Evolutionary conservation across 2,888 invertebrate genomes (phyloP), one percentile per base, ranked within the genome.

Genomic region (Plagodis pulveraria): DNA sequence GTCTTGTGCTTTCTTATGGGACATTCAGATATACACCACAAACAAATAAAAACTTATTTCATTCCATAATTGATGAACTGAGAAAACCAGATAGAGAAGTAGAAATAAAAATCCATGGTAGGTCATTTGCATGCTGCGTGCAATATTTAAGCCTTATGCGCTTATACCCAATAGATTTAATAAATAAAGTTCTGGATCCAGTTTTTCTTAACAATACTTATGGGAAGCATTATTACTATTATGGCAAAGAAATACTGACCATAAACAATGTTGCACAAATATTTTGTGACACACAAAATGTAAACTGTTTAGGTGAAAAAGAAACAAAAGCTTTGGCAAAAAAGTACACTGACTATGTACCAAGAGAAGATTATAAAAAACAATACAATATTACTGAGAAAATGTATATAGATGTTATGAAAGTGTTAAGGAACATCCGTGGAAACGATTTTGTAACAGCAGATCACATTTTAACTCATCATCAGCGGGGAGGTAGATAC

Each of bases 401-500:
- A 68, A 87, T 95, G 72, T 84, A 95, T 53, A 66, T 95, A 43
- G 94, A 95, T 75, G 81, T 95, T 0, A 83, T 92, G n/a, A 93
- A 93, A 51, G 74, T 86, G 0, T 69, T 94, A 5, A 83, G 83
- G 60, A 78, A 86, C 43, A 72, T 91, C n/a, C 83, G 95, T 42
- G 94, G 93, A 6, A 74, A 85, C 22, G 82, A 93, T 0, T 92
- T 83, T 78, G 83, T 94, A 5, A 73, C 78, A 59, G 81, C 90
- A 6, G 89, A 93, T 59, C 95, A 96, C 77, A 83, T 96, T 63
- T 76, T 97, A 63, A 95, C 96, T 7, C 96, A 97, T 72, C 95
- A 94, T 76, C 89, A 94, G 67, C 93, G 93, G 80, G 93, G 95
- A 76, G 95, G 94, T 94, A 82, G 9, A n/a, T 56, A 22, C 22